A percentile compares a stretch with the other conserved stretches of the same genome.
phyloP scores from a whole-genome alignment of 2,797 vertebrate species.

The Thamnophis elegans region DNA sequence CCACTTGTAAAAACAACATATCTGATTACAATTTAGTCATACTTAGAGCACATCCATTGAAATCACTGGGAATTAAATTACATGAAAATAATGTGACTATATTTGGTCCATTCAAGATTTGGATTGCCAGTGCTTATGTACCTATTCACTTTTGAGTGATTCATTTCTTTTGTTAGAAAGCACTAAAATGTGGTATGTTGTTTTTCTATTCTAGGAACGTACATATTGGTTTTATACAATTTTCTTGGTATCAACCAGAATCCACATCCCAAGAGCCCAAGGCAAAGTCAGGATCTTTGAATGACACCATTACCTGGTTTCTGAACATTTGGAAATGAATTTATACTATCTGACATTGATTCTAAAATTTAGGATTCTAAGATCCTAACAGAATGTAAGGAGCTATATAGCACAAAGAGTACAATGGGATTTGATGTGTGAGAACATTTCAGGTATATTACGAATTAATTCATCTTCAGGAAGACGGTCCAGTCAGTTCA shows the following conservation, averaged over 20 bases:
- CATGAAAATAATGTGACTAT: background rate
- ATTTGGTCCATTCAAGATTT: background rate
- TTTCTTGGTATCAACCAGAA: accelerated
- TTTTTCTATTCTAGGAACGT: background rate
- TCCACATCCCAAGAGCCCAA: background rate
- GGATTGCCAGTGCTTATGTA: background rate
- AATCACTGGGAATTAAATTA: background rate
- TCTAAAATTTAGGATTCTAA: background rate
- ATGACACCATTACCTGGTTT: background rate
- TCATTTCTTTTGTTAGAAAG: background rate
- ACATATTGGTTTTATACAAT: background rate
- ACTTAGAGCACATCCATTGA: background rate
- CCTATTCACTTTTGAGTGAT: background rate
- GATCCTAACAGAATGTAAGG: background rate
- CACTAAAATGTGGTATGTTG: background rate
- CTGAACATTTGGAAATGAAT: background rate
- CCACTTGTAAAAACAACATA: background rate
- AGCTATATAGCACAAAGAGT: background rate
- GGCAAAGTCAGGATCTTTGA: background rate
- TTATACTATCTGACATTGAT: background rate
- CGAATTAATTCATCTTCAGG: background rate
- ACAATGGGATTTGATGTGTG: background rate
- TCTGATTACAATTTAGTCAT: background rate
- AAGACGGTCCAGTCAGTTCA: background rate
- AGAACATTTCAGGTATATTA: background rate